Conservation (phyloP, 2,113 vertebrate genomes). For the Thunnus maccoyii region DNA sequence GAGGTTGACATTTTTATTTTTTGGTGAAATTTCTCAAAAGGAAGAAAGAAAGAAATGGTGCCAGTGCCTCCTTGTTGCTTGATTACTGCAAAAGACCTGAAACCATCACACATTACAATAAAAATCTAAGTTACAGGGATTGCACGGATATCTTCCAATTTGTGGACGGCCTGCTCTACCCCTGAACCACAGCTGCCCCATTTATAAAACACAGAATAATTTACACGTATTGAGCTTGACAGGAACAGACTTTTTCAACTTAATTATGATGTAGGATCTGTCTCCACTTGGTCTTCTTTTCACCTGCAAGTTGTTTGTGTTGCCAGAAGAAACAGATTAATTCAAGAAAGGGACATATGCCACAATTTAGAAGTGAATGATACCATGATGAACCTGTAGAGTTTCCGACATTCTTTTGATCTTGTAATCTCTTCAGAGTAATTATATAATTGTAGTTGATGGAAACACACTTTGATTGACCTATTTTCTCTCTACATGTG, state of each 20-base stretch:
- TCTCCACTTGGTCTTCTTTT: background rate
- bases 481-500: background rate
- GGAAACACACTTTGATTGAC: background rate
- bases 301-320: no score
- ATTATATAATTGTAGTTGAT: background rate
- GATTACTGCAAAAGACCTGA: no score
- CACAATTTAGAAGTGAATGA: background rate
- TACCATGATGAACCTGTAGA: background rate
- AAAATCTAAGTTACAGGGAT: no score
- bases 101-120: no score
- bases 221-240: background rate
- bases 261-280: background rate
- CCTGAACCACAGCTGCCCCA: background rate
- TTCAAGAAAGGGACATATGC: background rate
- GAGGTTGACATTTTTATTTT: no score
- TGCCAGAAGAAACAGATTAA: constrained; percentile 3
- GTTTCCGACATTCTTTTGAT: background rate
- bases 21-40: no score
- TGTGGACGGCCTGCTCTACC: no score
- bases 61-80: no score
- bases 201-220: background rate
- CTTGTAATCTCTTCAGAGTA: background rate
- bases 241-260: background rate
- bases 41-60: no score
- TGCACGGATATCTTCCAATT: no score